Evolutionary conservation across 2,113 vertebrate species (phyloP).

Genomic region (Solenodon paradoxus): DNA sequence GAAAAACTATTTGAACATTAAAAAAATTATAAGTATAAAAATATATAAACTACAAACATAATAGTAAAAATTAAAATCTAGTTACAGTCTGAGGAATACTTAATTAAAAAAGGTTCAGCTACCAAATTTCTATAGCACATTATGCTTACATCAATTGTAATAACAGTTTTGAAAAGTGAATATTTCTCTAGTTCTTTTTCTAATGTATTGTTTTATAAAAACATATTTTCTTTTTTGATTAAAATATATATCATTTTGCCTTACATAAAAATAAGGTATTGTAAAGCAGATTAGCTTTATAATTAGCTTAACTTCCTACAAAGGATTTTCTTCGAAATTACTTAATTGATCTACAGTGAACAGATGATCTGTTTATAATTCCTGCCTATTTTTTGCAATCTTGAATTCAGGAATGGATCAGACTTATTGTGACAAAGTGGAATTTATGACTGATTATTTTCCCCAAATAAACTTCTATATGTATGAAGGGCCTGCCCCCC

Average conservation of each 20-base stretch:
- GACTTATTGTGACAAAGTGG: constrained; percentile 85
- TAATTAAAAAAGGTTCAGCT: neutral
- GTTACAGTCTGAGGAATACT: neutral
- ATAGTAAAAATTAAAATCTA: neutral
- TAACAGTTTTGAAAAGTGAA: neutral
- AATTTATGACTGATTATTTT: constrained; percentile 87
- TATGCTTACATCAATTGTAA: neutral
- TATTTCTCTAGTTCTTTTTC: neutral
- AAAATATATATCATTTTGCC: neutral
- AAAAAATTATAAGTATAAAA: too few relatives aligned
- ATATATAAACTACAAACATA: neutral
- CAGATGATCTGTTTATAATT: neutral
- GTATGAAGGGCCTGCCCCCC: constrained; percentile 89
- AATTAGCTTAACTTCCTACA: neutral
- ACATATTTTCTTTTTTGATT: neutral
- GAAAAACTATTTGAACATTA: too few relatives aligned
- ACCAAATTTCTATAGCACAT: neutral
- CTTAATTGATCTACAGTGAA: neutral
- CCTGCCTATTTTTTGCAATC: neutral
- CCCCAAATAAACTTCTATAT: constrained; percentile 83
- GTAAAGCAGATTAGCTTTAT: too few relatives aligned
- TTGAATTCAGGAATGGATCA: constrained; percentile 91
- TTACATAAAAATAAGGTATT: neutral
- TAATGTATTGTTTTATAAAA: neutral
- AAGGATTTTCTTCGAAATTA: neutral